Evolutionary conservation across 2,113 vertebrate species (phyloP).

Genomic region (Urocolius indicus): DNA sequence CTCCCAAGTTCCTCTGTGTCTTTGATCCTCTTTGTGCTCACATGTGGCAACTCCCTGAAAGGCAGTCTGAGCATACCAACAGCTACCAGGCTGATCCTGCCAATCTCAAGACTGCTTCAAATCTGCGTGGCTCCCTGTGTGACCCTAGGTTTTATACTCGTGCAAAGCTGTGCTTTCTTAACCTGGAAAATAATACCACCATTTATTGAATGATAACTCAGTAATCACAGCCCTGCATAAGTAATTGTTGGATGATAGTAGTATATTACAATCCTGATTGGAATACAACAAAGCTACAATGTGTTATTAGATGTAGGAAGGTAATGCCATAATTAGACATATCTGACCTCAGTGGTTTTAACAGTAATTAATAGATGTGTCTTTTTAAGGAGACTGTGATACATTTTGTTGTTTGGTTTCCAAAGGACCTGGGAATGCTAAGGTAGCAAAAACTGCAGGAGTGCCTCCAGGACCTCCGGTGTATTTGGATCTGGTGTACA

Average conservation of each 20-base stretch:
- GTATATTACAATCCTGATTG: neutral
- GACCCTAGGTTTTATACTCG: neutral
- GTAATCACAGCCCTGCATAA: neutral
- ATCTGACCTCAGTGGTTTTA: neutral
- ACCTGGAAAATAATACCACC: neutral
- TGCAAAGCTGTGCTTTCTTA: neutral
- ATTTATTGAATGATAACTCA: neutral
- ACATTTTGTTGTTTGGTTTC: slow-evolving; percentile 20
- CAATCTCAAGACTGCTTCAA: too few relatives aligned
- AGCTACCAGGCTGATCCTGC: neutral
- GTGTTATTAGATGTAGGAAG: neutral
- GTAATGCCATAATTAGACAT: neutral
- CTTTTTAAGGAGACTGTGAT: neutral
- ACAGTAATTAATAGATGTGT: neutral
- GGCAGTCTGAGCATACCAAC: neutral
- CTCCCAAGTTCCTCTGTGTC: neutral
- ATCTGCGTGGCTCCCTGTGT: neutral
- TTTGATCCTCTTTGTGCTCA: neutral
- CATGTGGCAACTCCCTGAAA: neutral
- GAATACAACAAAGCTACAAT: neutral
- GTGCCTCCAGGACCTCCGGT: slow-evolving; percentile 90
- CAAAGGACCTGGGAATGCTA: slow-evolving; percentile 83
- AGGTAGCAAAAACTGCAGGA: slow-evolving; percentile 77
- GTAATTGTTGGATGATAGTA: neutral
- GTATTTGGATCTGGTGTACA: slow-evolving; percentile 96